phyloP scores from a whole-genome alignment of 2,888 invertebrate species.

The Hoplodrina ambigua region DNA sequence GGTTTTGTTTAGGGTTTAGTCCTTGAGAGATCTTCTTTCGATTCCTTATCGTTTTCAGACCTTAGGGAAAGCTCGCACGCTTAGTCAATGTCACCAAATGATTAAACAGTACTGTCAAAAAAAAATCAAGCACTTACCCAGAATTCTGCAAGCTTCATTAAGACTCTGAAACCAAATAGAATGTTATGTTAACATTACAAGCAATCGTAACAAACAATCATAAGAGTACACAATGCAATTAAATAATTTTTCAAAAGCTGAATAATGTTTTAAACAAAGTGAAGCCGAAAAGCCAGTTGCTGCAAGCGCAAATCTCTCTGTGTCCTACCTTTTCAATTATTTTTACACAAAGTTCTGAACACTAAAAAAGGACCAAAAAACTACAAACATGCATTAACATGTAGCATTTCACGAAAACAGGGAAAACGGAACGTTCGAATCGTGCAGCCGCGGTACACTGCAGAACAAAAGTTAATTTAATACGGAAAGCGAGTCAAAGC shows the following conservation, averaged over 20 bases:
- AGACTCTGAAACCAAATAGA: background rate
- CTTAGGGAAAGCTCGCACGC: background rate
- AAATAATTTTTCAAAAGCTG: background rate
- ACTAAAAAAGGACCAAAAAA: constrained; percentile 32
- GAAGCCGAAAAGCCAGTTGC: background rate
- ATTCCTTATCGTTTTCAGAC: background rate
- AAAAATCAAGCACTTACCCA: background rate
- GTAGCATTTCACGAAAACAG: constrained; percentile 49
- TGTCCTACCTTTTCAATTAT: constrained; percentile 25
- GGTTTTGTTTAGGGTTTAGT: constrained; percentile 13
- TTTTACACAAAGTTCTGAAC: constrained; percentile 24
- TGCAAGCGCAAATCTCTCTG: constrained; percentile 7
- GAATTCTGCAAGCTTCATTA: background rate
- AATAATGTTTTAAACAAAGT: constrained; percentile 13
- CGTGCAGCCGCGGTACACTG: constrained; percentile 56
- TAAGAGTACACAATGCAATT: background rate
- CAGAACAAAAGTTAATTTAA: constrained; percentile 68
- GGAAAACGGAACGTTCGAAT: constrained; percentile 36
- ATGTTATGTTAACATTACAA: background rate
- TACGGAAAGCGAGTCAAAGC: constrained; percentile 64
- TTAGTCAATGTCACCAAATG: background rate
- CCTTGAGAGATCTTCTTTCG: background rate
- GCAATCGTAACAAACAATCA: background rate
- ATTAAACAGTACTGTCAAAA: background rate
- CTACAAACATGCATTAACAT: constrained; percentile 40